Evolutionary conservation across 2,797 vertebrate species (phyloP).

Genomic region (Margarornis squamiger): DNA sequence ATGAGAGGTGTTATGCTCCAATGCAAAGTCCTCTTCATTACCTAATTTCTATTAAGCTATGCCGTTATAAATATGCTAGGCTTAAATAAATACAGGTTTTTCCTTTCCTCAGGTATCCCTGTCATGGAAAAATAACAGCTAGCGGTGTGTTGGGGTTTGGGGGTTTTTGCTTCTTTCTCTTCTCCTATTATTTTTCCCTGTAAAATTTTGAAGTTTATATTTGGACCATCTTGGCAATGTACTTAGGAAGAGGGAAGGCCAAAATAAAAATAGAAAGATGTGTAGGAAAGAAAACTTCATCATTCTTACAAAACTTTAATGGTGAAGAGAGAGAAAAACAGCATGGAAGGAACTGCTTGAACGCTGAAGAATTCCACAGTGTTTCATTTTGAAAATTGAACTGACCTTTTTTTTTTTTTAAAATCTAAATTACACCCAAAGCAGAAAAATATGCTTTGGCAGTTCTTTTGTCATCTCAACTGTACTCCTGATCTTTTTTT

Average conservation of each 20-base stretch:
- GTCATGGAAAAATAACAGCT: neutral
- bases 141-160: neutral
- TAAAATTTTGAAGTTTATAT: conserved; percentile 28
- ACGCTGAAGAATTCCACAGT: neutral
- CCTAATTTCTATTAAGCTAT: neutral
- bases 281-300: conserved; percentile 47
- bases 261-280: conserved; percentile 53
- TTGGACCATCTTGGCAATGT: neutral
- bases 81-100: conserved; percentile 9
- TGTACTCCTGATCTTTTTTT: neutral
- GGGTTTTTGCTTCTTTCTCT: neutral
- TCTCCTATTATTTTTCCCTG: conserved; percentile 1
- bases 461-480: neutral
- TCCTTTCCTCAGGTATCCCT: neutral
- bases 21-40: neutral
- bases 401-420: neutral
- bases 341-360: neutral
- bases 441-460: neutral
- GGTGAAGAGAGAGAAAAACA: neutral
- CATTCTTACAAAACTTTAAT: conserved; percentile 27
- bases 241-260: conserved; percentile 22
- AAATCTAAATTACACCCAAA: neutral
- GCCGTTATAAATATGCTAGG: neutral
- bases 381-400: neutral
- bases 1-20: neutral